Conservation (phyloP, 2,113 vertebrate genomes). For the Lichenostomus cassidix region DNA sequence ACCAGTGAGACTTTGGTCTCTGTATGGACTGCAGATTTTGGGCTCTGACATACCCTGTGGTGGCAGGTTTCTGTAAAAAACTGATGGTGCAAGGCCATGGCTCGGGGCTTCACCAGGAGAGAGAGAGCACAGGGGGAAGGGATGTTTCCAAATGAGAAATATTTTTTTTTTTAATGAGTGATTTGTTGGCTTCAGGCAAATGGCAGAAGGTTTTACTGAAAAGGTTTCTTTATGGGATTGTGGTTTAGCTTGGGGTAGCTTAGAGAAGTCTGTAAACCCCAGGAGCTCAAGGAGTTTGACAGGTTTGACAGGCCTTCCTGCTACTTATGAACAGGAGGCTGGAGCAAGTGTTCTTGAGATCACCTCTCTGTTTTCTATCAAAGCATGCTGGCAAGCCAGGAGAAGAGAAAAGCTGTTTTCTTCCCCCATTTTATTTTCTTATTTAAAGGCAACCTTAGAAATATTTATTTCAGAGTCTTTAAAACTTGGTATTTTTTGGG, state of each 20-base stretch:
- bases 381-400: background rate
- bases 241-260: conserved; percentile 62
- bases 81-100: background rate
- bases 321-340: conserved; percentile 6
- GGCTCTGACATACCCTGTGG: background rate
- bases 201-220: conserved; percentile 56
- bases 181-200: conserved; percentile 59
- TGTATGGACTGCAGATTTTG: background rate
- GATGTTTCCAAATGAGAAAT: background rate
- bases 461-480: background rate
- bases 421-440: background rate
- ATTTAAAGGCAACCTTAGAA: background rate
- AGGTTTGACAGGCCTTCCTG: conserved; percentile 30
- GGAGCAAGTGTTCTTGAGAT: background rate
- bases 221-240: conserved; percentile 63
- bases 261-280: conserved; percentile 60
- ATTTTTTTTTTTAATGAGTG: background rate
- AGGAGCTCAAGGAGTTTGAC: conserved; percentile 54
- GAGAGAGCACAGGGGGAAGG: background rate
- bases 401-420: background rate
- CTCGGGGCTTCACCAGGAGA: background rate
- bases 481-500: background rate
- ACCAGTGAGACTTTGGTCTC: background rate
- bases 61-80: conserved; percentile 4
- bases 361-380: background rate